Conservation (phyloP, 1,140 invertebrate species). For the Drosophila miranda region DNA sequence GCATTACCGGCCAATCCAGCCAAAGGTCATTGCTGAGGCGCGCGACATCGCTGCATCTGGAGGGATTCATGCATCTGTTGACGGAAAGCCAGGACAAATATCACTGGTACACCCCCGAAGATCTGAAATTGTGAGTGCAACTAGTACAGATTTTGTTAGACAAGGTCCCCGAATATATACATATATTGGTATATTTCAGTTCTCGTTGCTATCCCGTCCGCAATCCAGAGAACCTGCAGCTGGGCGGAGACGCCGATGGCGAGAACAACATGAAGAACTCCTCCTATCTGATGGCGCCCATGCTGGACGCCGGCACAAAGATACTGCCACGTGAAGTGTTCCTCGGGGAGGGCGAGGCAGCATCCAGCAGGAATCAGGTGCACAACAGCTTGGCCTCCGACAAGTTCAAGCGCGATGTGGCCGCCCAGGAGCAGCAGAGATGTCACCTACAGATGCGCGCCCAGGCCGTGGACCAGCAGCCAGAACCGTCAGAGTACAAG, state of each 20-base stretch:
- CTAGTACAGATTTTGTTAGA: not conserved
- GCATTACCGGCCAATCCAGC: constrained; percentile 4
- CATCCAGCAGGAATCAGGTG: constrained; percentile 7
- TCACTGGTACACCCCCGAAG: constrained; percentile 74
- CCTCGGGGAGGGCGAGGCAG: constrained; percentile 41
- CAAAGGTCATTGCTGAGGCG: constrained; percentile 57
- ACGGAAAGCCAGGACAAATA: constrained; percentile 80
- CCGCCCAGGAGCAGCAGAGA: constrained; percentile 59
- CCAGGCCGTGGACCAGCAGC: constrained; percentile 43
- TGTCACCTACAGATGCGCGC: constrained; percentile 67
- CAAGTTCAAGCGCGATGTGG: constrained; percentile 67
- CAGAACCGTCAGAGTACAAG: constrained; percentile 71
- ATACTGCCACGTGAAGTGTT: constrained; percentile 73
- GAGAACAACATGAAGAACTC: constrained; percentile 66
- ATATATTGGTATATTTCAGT: constrained; percentile 28
- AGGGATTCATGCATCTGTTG: constrained; percentile 75
- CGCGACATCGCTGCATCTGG: constrained; percentile 73
- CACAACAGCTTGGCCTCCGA: constrained; percentile 34
- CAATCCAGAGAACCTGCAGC: constrained; percentile 67
- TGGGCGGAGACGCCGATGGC: constrained; percentile 25
- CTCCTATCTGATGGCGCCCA: constrained; percentile 68
- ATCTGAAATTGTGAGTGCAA: constrained; percentile 63
- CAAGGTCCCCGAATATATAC: not conserved
- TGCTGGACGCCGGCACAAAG: constrained; percentile 68
- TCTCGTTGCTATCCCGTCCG: constrained; percentile 67